Base-by-base conservation (phyloP, 2,888 invertebrate genomes). In the Serrognathus titanus region DNA sequence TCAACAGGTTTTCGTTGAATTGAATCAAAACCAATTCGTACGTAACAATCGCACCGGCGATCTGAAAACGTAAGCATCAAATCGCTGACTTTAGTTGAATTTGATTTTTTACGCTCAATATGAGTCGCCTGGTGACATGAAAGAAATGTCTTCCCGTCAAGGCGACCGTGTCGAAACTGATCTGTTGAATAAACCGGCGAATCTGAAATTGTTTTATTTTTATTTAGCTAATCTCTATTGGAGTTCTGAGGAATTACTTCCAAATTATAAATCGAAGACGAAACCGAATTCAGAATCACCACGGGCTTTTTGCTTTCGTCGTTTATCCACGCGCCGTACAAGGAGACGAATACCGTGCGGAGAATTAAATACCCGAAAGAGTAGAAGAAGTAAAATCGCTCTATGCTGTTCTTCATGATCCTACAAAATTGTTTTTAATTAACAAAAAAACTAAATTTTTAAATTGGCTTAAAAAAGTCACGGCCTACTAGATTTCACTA, bases 221-320 rank as follows among this genome's bases (percentile, higher is more conserved):
- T 31, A 5, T 31, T 31, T 31, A 31, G 24, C 6, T 7, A 31
- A 31, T 31, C 24, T 5, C 24, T 7, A 6, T 31, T 31, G 24
- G 24, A 31, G 7, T 31, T 31, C 6, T 3, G 1, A 4, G 43
- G 10, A 53, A 49, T 49, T 54, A 58, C 58, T 12, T 58, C 58
- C 31, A 50, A 75, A 61, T 85, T 84, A 65, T 85, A 88, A 7
- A 82, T 82, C 1, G 82, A 79, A 1, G 83, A 82, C 0, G 86
- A 82, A 1, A 87, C 85, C 39, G 85, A 82, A 68, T 85, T 86
- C n/a, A 88, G 67, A 1, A 84, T 79, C 10, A 60, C 59, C 10
- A 69, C 57, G 3, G 74, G 71, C 55, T 67, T 68, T 43, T 61
- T 64, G 51, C 74, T 73, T 61, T 72, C 74, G 39, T 75, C 75